Conservation (phyloP, 2,797 vertebrate species). For the Echeneis naucrates region DNA sequence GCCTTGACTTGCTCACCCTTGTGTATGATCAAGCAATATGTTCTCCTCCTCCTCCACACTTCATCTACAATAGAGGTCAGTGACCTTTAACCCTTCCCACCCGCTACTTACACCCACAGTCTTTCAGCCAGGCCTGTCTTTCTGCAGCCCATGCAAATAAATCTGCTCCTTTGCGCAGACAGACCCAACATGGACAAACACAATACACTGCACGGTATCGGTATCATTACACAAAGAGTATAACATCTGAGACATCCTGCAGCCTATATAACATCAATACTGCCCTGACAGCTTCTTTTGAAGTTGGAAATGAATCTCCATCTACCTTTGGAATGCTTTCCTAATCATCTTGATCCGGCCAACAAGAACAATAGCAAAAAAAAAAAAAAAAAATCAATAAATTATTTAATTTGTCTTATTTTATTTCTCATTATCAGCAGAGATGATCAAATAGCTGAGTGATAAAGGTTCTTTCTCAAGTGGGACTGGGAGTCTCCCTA, state of each 20-base stretch:
- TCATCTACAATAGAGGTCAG: constrained; percentile 72
- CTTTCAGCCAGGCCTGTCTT: constrained; percentile 50
- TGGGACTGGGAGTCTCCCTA: constrained; percentile 37
- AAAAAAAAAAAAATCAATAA: too few species aligned
- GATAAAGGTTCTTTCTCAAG: constrained; percentile 34
- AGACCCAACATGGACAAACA: constrained; percentile 26
- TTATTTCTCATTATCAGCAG: constrained; percentile 29
- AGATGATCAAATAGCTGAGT: constrained; percentile 26
- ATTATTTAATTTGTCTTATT: constrained; percentile 30
- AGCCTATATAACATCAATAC: constrained; percentile 44
- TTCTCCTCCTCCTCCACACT: constrained; percentile 75
- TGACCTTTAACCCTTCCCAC: constrained; percentile 70
- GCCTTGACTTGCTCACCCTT: constrained; percentile 55
- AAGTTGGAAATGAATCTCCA: constrained; percentile 24
- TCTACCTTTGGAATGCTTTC: constrained; percentile 17
- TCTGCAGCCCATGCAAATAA: constrained; percentile 33
- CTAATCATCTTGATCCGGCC: not conserved
- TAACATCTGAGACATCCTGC: constrained; percentile 68
- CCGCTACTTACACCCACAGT: constrained; percentile 75
- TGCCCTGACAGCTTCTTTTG: constrained; percentile 41
- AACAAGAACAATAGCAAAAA: too few species aligned
- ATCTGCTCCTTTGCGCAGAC: constrained; percentile 32
- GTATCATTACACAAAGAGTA: constrained; percentile 60
- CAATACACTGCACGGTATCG: constrained; percentile 44
- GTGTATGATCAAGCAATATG: constrained; percentile 56